Evolutionary conservation across 2,113 vertebrate genomes (phyloP).

Genomic region (Crotophaga sulcirostris): DNA sequence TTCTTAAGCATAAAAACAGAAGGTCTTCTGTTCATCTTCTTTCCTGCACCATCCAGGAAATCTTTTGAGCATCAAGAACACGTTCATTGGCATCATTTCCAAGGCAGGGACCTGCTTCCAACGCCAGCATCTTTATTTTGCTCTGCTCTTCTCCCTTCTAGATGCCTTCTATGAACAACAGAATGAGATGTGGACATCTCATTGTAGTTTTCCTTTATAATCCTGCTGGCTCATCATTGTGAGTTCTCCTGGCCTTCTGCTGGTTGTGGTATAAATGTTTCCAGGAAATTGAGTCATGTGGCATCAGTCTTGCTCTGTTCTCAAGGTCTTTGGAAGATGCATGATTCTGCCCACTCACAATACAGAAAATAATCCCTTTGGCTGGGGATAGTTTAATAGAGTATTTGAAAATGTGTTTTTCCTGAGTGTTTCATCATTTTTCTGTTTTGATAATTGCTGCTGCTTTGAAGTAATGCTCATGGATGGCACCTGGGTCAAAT

Average conservation of each 20-base stretch:
- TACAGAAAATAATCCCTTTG: background rate
- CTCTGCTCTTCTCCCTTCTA: background rate
- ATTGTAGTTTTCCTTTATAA: background rate
- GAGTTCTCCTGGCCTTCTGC: background rate
- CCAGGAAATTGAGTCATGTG: rapidly evolving
- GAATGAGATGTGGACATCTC: background rate
- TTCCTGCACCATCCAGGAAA: background rate
- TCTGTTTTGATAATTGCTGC: background rate
- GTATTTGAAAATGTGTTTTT: background rate
- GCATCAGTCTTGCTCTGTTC: background rate
- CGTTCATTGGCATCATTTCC: rapidly evolving
- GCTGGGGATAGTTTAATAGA: background rate
- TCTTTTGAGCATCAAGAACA: background rate
- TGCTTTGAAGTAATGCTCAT: background rate
- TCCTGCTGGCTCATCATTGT: rapidly evolving
- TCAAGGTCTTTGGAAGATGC: background rate
- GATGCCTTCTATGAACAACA: background rate
- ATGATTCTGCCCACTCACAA: background rate
- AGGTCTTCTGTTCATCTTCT: too few relatives aligned
- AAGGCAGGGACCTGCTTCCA: background rate
- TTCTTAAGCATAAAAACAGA: background rate
- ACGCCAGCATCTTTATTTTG: background rate
- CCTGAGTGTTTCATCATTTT: background rate
- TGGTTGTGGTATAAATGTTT: rapidly evolving
- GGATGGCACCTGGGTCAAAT: background rate